A percentile compares a stretch with the other conserved stretches of the same genome.
Evolutionary conservation across 2,797 vertebrate genomes (phyloP).

Genomic region (Silurus aristotelis): DNA sequence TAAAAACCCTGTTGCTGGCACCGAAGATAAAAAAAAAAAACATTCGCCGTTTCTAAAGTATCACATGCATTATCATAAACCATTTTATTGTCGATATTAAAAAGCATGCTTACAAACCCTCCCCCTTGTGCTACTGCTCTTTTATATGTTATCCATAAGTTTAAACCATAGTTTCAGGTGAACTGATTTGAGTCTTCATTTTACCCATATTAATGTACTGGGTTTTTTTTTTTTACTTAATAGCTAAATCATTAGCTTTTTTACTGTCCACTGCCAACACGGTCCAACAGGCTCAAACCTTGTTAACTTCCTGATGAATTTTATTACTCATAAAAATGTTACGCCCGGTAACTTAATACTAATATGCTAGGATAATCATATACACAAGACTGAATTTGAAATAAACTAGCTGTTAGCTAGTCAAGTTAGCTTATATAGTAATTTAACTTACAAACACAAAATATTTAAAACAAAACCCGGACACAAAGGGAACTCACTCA

Average conservation of each 20-base stretch:
- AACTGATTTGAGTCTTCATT: not conserved
- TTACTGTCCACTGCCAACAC: not conserved
- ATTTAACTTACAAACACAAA: not conserved
- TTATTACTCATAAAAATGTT: too few relatives aligned
- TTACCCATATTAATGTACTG: not conserved
- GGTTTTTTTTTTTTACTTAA: too few relatives aligned
- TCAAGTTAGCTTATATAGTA: not conserved
- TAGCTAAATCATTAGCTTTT: not conserved
- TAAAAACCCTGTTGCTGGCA: not conserved
- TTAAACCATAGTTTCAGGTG: not conserved
- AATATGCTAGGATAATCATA: too few relatives aligned
- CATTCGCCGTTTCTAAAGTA: not conserved
- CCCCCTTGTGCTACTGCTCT: not conserved
- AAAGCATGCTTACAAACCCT: too few relatives aligned
- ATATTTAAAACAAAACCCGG: too few relatives aligned
- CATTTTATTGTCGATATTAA: too few relatives aligned
- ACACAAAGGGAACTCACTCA: not conserved
- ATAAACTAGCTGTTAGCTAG: not conserved
- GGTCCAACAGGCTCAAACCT: not conserved
- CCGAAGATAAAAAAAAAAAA: not conserved
- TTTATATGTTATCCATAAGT: not conserved
- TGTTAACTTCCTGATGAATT: not conserved
- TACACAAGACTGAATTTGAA: not conserved
- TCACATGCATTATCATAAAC: too few relatives aligned
- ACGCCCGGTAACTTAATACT: not conserved